Conservation (phyloP, 2,113 vertebrate genomes). For the Phoxinus phoxinus region DNA sequence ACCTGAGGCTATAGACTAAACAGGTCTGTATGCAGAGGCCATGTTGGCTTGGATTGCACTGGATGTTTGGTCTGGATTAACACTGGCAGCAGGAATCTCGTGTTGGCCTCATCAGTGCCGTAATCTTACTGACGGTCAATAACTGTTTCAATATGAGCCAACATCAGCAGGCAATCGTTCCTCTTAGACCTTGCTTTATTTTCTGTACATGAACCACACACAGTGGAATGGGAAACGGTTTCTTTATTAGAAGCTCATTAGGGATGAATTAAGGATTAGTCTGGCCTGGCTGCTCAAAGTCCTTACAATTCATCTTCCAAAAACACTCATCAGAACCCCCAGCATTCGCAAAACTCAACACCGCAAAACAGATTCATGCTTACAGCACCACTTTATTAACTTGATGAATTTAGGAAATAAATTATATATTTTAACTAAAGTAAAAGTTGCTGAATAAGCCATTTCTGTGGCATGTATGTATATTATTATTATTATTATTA, state of each 20-base stretch:
- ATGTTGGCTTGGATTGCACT: conserved; percentile 1
- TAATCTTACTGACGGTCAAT: background rate
- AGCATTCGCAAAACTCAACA: conserved; percentile 30
- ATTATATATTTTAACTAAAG: background rate
- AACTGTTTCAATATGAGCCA: background rate
- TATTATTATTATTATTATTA: no score
- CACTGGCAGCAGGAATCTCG: background rate
- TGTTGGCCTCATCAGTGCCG: background rate
- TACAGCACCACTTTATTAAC: background rate
- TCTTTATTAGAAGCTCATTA: conserved; percentile 51
- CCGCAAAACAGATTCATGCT: background rate
- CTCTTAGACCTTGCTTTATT: conserved; percentile 10
- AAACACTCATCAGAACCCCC: conserved; percentile 9
- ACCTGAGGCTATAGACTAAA: conserved; percentile 12
- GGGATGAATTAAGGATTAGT: conserved; percentile 36
- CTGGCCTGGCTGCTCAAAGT: conserved; percentile 24
- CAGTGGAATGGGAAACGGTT: conserved; percentile 20
- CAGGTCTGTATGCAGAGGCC: background rate
- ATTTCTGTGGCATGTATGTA: background rate
- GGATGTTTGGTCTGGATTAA: conserved; percentile 16
- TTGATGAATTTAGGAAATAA: background rate
- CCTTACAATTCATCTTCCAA: background rate
- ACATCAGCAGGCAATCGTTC: background rate
- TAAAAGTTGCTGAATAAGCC: background rate
- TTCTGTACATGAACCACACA: background rate